These are phyloP conservation scores for Hydrotaea cyrtoneurina DNA, from an alignment of 2,888 invertebrate genomes.

Conservation along the genomic window DNA sequence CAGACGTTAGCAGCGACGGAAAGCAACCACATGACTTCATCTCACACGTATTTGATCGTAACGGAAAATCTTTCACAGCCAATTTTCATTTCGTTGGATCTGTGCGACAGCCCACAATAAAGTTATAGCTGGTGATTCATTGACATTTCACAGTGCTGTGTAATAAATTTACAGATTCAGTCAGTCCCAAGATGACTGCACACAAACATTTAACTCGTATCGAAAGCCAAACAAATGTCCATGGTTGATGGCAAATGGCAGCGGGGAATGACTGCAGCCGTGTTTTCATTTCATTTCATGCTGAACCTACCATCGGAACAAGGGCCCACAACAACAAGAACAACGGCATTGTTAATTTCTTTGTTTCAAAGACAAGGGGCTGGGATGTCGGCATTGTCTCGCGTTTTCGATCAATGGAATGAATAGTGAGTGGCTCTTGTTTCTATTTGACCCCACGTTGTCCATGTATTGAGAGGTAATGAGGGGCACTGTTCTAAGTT, in stretches of 20 bases:
- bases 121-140: conserved; percentile 14
- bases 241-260: not conserved
- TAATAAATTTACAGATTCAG: conserved; percentile 64
- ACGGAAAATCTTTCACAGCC: not conserved
- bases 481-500: conserved; percentile 12
- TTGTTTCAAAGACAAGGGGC: not conserved
- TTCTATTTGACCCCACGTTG: no score
- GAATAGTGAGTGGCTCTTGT: no score
- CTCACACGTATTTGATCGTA: not conserved
- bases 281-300: not conserved
- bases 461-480: conserved; percentile 29
- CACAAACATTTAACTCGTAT: not conserved
- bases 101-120: conserved; percentile 2
- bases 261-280: not conserved
- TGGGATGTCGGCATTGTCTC: conserved; percentile 5
- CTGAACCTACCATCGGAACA: not conserved
- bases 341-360: conserved; percentile 30
- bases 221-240: not conserved
- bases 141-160: conserved; percentile 57
- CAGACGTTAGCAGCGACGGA: no score
- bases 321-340: not conserved
- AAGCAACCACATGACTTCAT: no score
- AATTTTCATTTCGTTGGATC: conserved; percentile 8
- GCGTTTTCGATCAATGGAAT: conserved; percentile 10
- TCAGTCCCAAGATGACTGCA: conserved; percentile 18